A percentile compares a stretch with the other conserved stretches of the same genome.
These are phyloP conservation scores for Plumapathes pennacea DNA, from an alignment of 92 coral and sea anemone genomes.

Conservation along the genomic window DNA sequence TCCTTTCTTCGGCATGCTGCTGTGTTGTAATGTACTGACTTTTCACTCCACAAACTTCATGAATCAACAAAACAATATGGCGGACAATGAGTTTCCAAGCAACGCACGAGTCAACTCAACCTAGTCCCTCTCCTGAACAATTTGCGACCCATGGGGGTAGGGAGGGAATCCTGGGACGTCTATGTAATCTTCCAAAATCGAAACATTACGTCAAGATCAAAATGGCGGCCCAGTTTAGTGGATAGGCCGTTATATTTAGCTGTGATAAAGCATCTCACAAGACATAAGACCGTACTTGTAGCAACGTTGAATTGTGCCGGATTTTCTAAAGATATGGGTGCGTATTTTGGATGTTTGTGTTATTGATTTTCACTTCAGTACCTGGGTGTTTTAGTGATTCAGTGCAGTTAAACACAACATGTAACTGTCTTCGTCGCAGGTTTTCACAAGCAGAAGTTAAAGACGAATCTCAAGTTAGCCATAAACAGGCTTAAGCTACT, in stretches of 20 bases:
- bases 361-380: too few relatives aligned
- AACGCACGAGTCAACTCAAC: too few relatives aligned
- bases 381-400: too few relatives aligned
- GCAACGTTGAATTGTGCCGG: too few relatives aligned
- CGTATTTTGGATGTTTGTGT: too few relatives aligned
- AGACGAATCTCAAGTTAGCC: slow-evolving; percentile 85
- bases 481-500: slow-evolving; percentile 90
- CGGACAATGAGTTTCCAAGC: slow-evolving; percentile 30
- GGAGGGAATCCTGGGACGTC: background rate
- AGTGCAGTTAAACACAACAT: background rate
- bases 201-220: slow-evolving; percentile 39
- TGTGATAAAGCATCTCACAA: slow-evolving; percentile 21
- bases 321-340: too few relatives aligned
- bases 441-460: slow-evolving; percentile 86
- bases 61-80: too few relatives aligned
- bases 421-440: slow-evolving; percentile 63
- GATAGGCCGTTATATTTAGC: slow-evolving; percentile 69
- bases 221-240: slow-evolving; percentile 55
- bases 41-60: too few relatives aligned
- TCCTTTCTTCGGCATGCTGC: slow-evolving; percentile 90
- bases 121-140: too few relatives aligned
- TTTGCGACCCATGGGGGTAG: background rate
- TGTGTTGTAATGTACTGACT: background rate
- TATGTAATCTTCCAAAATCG: slow-evolving; percentile 29
- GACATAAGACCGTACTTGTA: too few relatives aligned